Conservation (phyloP, 1,140 invertebrate genomes). For the Camponotus pennsylvanicus region DNA sequence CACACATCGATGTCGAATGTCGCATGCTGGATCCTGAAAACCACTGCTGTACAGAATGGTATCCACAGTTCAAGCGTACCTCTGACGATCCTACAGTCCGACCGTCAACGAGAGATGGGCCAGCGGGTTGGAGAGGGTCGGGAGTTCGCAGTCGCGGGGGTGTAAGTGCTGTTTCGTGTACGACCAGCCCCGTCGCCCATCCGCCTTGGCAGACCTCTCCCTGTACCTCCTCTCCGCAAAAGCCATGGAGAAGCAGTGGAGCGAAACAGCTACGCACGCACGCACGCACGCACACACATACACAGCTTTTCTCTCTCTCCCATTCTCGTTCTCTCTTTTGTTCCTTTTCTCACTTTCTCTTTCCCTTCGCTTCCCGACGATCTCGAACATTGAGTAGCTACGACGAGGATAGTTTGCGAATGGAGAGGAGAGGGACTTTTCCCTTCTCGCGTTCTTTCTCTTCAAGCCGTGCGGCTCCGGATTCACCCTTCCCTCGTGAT, state of each 20-base stretch:
- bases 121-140: constrained; percentile 73
- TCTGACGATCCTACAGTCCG: constrained; percentile 67
- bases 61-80: constrained; percentile 65
- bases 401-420: constrained; percentile 52
- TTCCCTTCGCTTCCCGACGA: constrained; percentile 41
- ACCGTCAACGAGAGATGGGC: constrained; percentile 71
- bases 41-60: constrained; percentile 61
- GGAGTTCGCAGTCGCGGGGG: constrained; percentile 77
- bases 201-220: constrained; percentile 35
- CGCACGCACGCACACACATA: constrained; percentile 1
- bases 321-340: neutral
- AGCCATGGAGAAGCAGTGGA: constrained; percentile 48
- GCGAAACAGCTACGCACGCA: constrained; percentile 58
- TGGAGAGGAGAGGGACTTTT: neutral
- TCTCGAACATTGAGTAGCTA: constrained; percentile 47
- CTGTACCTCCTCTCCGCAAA: constrained; percentile 24
- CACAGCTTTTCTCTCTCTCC: constrained; percentile 11
- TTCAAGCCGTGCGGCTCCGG: constrained; percentile 48
- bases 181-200: constrained; percentile 63
- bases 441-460: constrained; percentile 44
- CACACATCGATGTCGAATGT: neutral
- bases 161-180: constrained; percentile 85
- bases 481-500: constrained; percentile 51
- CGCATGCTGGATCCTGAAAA: constrained; percentile 59
- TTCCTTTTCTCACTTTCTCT: neutral